Base-by-base conservation (phyloP, 2,113 vertebrate species). In the Hippocampus zosterae region DNA sequence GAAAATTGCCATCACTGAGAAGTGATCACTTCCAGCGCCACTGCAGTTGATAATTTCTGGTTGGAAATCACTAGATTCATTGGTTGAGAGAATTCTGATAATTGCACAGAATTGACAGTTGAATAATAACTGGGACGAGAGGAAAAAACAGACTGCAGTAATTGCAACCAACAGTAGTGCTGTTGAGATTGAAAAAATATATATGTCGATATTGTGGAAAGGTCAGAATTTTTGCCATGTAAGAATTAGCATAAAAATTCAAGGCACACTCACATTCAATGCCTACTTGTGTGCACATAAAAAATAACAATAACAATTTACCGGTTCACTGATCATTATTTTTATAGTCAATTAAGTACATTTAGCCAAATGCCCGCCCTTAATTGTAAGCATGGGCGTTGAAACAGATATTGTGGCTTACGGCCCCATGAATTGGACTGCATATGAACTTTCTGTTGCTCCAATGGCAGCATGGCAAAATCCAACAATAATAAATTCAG, bases 401-500 rank as follows among this genome's bases (percentile, higher is more conserved):
- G 69, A 68, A 56, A 52, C 59, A 53, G 15, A 64, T 41, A 64
- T 33, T 70, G 29, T 42, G 19, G 77, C 73, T 78, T 69, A 62
- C 52, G 68, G 42, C 55, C 79, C 63, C 69, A 52, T 61, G 69
- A 80, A 41, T 60, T 69, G 66, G 41, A 67, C 71, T 25, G 70
- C 25, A 76, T 65, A 76, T 63, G 73, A 82, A 80, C 42, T 82
- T 85, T 75, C 53, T 84, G 68, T 75, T 72, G 71, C 79, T 80
- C 73, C 59, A 75, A 53, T 56, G 55, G 68, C 69, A 72, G 75
- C 70, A 76, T 70, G 69, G 69, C 52, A 33, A 75, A 74, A 42
- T 74, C 74, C 68, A 81, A 80, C 85, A 81, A 84, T 82, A 82
- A 85, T 85, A 83, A 88, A 89, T 87, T 83, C 88, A 89, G 81